Base-by-base conservation (phyloP, 2,113 vertebrate species). In the Lipophrys pholis region DNA sequence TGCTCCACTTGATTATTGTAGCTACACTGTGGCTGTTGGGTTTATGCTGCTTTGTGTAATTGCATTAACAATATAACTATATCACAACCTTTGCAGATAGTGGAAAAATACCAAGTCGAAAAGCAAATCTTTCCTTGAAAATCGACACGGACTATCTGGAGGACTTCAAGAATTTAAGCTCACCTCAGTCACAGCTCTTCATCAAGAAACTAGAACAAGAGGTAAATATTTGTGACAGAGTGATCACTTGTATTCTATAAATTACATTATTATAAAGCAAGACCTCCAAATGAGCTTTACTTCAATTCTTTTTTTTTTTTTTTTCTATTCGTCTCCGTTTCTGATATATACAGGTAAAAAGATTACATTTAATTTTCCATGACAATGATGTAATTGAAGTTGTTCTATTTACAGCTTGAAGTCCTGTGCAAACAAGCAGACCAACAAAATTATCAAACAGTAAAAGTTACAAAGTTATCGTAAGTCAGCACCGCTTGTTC, bases 91-190 rank as follows among this genome's bases (percentile, higher is more conserved):
- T n/a, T 43, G 3, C 69, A 93, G 81, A 88, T 71, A 30, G 36
- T 6, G 65, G 7, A 11, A 16, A 3, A 36, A 9, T 80, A 16
- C 93, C 86, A 38, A 81, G 76, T 52, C 82, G 86, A 67, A 86
- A 86, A 15, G 75, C 77, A 16, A 91, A 68, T 46, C 39, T 94
- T 52, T 83, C 86, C 53, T 53, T 94, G 42, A 49, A 55, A 79
- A 73, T 93, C 42, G 5, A 69, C 0, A 21, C 46, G 0, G 0
- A 6, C 3, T 93, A 82, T 70, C 4, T 0, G 5, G 0, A 6
- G 0, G 75, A 41, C 3, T 91, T 62, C 70, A 15, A 79, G 1
- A 3, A 88, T 70, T 16, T 89, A 16, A 76, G 0, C 3, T 93
- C 90, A 14, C 0, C 30, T 7, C 0, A 70, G 12, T 83, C 83